Percentiles rank a stretch among this genome's conserved stretches.
phyloP scores from a whole-genome alignment of 1,140 invertebrate genomes.

The Venturia canescens region DNA sequence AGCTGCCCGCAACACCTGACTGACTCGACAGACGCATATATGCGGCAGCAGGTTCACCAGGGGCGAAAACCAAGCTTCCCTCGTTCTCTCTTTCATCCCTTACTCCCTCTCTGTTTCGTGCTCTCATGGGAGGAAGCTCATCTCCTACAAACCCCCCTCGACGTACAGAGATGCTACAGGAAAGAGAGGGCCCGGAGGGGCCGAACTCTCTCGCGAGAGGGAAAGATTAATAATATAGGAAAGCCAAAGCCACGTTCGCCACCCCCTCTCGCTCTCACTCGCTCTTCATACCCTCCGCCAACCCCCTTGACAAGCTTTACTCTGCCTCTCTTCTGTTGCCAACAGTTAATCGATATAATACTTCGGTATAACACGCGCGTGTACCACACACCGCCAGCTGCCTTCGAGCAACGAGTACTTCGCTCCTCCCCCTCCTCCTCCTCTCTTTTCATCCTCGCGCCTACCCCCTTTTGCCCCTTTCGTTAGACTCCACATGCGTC shows the following conservation, averaged over 20 bases:
- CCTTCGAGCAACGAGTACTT: conserved; percentile 13
- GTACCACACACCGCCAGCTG: conserved; percentile 45
- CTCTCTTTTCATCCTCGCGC: too few species aligned
- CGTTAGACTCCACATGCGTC: background rate
- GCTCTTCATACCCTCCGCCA: conserved; percentile 18
- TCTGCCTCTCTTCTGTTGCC: conserved; percentile 73
- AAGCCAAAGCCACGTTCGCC: conserved; percentile 71
- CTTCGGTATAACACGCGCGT: conserved; percentile 70
- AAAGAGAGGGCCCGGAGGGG: conserved; percentile 19
- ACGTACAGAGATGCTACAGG: background rate
- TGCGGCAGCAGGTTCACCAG: conserved; percentile 49
- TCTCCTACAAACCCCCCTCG: background rate
- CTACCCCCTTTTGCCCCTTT: too few species aligned
- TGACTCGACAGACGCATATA: conserved; percentile 64
- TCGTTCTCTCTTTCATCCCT: background rate
- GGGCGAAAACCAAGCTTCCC: conserved; percentile 40
- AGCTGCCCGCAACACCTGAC: conserved; percentile 71
- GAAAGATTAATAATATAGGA: conserved; percentile 77
- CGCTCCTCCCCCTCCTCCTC: background rate
- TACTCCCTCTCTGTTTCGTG: too few species aligned
- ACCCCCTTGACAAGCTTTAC: conserved; percentile 62
- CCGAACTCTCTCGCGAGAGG: conserved; percentile 52
- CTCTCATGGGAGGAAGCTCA: background rate
- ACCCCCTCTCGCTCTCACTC: conserved; percentile 50
- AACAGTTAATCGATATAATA: conserved; percentile 78